Percentiles rank a stretch among this genome's conserved stretches.
Evolutionary conservation across 2,797 vertebrate species (phyloP).

Genomic region (Bufotes viridis): DNA sequence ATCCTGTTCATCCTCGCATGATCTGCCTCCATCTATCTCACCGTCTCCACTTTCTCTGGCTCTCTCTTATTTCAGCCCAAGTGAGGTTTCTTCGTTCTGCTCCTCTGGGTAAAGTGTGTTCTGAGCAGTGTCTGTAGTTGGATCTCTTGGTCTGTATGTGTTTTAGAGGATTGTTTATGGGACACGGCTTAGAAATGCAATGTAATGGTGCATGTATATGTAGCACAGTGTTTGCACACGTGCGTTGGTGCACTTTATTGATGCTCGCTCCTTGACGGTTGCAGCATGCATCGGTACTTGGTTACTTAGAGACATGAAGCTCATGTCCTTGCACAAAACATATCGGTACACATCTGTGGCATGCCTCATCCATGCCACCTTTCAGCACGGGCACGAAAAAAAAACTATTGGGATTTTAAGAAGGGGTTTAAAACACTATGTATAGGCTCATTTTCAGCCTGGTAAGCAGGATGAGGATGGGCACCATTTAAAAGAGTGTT

Average conservation of each 20-base stretch:
- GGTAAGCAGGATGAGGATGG: not conserved
- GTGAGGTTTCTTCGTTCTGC: slow-evolving; percentile 50
- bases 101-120: slow-evolving; percentile 60
- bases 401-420: slow-evolving; percentile 7
- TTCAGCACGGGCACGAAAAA: slow-evolving; percentile 51
- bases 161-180: slow-evolving; percentile 17
- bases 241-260: slow-evolving; percentile 50
- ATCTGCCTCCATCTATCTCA: not conserved
- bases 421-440: not conserved
- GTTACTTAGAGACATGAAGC: slow-evolving; percentile 31
- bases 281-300: slow-evolving; percentile 55
- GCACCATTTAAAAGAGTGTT: not conserved
- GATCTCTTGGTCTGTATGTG: slow-evolving; percentile 24
- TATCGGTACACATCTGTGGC: slow-evolving; percentile 50
- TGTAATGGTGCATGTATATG: slow-evolving; percentile 48
- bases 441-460: not conserved
- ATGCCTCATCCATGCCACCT: slow-evolving; percentile 57
- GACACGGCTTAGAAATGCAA: slow-evolving; percentile 43
- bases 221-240: slow-evolving; percentile 56
- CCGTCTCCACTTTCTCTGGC: not conserved
- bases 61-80: slow-evolving; percentile 34
- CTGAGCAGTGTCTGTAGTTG: slow-evolving; percentile 50
- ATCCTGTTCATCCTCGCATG: not conserved
- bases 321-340: slow-evolving; percentile 51
- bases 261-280: slow-evolving; percentile 49